Percentiles rank a stretch among this genome's conserved stretches.
These are phyloP conservation scores for Sebastes trivittatus DNA, from an alignment of 2,797 vertebrate genomes.

Conservation along the genomic window DNA sequence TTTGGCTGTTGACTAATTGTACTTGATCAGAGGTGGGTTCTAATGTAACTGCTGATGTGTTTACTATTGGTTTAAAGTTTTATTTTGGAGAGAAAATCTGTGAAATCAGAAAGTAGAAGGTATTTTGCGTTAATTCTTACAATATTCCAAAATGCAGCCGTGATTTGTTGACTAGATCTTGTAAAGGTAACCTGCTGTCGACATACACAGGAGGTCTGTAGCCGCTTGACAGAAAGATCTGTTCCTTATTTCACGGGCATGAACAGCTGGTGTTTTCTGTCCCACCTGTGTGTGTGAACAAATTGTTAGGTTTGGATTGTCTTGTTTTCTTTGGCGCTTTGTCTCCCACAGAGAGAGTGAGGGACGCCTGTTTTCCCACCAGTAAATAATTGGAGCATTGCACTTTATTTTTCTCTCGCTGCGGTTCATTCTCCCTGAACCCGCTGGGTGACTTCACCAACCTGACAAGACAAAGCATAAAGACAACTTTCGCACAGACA, in stretches of 20 bases:
- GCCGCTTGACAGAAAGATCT: neutral
- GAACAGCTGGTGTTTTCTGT: neutral
- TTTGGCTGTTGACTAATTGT: neutral
- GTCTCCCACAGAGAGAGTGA: conserved; percentile 7
- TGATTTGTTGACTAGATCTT: neutral
- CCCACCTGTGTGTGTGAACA: conserved; percentile 5
- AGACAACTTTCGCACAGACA: neutral
- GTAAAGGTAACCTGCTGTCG: neutral
- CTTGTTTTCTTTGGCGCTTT: conserved; percentile 20
- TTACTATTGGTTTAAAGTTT: neutral
- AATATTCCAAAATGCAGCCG: neutral
- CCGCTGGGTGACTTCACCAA: conserved; percentile 43
- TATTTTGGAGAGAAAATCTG: neutral
- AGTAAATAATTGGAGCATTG: conserved; percentile 2
- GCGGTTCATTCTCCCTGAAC: conserved; percentile 44
- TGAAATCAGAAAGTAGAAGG: neutral
- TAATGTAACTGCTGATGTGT: neutral
- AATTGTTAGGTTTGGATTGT: neutral
- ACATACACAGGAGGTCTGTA: neutral
- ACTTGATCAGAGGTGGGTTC: too few species aligned
- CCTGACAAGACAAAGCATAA: conserved; percentile 32
- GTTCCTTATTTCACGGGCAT: neutral
- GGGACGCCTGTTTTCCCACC: conserved; percentile 20
- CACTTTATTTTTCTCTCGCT: conserved; percentile 11
- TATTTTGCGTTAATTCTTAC: neutral